Evolutionary conservation across 2,888 invertebrate species (phyloP).

Genomic region (Melanophora roralis): DNA sequence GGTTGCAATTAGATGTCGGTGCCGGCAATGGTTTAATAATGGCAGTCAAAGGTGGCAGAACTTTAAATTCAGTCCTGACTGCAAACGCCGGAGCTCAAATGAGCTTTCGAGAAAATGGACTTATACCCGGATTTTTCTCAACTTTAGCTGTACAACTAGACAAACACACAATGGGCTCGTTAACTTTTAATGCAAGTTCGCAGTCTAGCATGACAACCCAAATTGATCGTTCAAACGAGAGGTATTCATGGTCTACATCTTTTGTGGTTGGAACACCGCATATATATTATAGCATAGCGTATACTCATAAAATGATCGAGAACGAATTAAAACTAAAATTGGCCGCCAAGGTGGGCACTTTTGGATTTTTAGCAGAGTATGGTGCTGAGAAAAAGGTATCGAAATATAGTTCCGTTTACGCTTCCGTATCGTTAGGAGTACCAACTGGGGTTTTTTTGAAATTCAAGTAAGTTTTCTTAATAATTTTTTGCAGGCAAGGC

Average conservation of each 20-base stretch:
- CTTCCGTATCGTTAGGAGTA: constrained; percentile 89
- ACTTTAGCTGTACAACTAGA: constrained; percentile 91
- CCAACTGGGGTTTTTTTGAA: constrained; percentile 93
- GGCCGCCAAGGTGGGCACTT: constrained; percentile 88
- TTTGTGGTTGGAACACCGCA: constrained; percentile 90
- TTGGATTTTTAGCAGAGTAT: constrained; percentile 92
- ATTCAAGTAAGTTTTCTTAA: constrained; percentile 82
- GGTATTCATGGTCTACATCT: constrained; percentile 82
- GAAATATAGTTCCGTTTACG: constrained; percentile 90
- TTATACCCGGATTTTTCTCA: constrained; percentile 86
- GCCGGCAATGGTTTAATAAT: constrained; percentile 90
- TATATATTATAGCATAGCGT: constrained; percentile 85
- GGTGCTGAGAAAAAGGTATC: constrained; percentile 96
- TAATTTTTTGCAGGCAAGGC: not conserved
- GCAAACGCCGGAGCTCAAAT: constrained; percentile 85
- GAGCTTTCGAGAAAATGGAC: constrained; percentile 87
- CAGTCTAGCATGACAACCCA: constrained; percentile 88
- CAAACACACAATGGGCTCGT: constrained; percentile 90
- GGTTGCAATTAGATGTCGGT: constrained; percentile 91
- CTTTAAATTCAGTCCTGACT: constrained; percentile 67
- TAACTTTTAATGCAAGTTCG: constrained; percentile 86
- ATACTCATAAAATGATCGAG: constrained; percentile 88
- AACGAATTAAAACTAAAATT: constrained; percentile 87
- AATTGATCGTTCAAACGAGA: constrained; percentile 86
- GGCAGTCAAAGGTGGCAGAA: constrained; percentile 82